Conservation (phyloP, 1,140 invertebrate genomes). For the Drosophila burlai region DNA sequence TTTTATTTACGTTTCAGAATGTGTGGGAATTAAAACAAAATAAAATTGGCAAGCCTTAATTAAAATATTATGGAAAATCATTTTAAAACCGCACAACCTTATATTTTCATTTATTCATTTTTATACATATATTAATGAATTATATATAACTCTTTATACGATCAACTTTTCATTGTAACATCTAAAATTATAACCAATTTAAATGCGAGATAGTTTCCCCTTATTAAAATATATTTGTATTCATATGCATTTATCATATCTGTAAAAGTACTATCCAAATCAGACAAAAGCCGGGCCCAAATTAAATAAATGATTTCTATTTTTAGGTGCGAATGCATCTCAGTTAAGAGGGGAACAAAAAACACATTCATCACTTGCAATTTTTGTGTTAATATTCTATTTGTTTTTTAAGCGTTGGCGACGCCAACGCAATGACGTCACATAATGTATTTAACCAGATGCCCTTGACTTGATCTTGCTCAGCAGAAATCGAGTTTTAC, state of each 20-base stretch:
- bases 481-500: constrained; percentile 17
- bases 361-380: constrained; percentile 26
- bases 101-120: no score
- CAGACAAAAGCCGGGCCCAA: constrained; percentile 24
- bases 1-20: background rate
- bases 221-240: background rate
- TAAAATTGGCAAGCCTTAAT: no score
- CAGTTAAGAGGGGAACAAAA: background rate
- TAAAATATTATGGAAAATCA: no score
- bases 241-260: background rate
- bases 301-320: constrained; percentile 12
- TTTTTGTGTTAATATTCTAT: constrained; percentile 15
- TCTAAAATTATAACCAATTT: background rate
- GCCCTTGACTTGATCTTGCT: constrained; percentile 18
- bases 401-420: constrained; percentile 22
- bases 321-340: constrained; percentile 29
- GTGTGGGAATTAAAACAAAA: background rate
- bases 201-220: background rate
- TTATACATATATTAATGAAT: no score
- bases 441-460: constrained; percentile 19
- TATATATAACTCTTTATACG: no score
- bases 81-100: no score
- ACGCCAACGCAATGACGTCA: constrained; percentile 40
- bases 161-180: background rate
- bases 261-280: constrained; percentile 8